Conservation (phyloP, 2,888 invertebrate species). For the Zeuzera pyrina region DNA sequence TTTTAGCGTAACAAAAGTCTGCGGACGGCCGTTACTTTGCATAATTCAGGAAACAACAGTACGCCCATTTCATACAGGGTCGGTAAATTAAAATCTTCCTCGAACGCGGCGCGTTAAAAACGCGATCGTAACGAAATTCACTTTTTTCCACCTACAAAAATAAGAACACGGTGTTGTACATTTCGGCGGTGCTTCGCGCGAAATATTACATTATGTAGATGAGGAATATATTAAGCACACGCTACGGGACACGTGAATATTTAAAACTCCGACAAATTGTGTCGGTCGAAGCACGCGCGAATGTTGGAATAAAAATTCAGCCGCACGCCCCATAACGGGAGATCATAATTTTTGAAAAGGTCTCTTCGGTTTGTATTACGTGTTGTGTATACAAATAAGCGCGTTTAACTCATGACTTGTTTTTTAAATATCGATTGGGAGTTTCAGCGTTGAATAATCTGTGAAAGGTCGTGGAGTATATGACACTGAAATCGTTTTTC, state of each 20-base stretch:
- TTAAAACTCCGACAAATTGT: slow-evolving; percentile 51
- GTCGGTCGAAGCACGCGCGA: slow-evolving; percentile 31
- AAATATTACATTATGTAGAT: slow-evolving; percentile 59
- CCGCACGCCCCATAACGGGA: slow-evolving; percentile 26
- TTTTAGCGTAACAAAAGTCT: no score
- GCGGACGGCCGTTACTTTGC: slow-evolving; percentile 2
- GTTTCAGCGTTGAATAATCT: slow-evolving; percentile 5
- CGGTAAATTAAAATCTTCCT: slow-evolving; percentile 8
- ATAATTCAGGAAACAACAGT: slow-evolving; percentile 1
- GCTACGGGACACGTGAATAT: slow-evolving; percentile 49
- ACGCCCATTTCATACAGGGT: slow-evolving; percentile 3
- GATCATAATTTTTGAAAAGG: slow-evolving; percentile 51
- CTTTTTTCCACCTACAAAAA: slow-evolving; percentile 17
- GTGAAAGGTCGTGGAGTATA: no score
- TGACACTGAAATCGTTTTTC: no score
- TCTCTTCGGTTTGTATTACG: slow-evolving; percentile 37
- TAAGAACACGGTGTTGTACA: slow-evolving; percentile 27
- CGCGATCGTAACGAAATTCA: slow-evolving; percentile 2
- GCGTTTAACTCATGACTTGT: slow-evolving; percentile 4
- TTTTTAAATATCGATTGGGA: slow-evolving; percentile 8
- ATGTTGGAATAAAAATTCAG: slow-evolving; percentile 31
- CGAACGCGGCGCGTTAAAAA: slow-evolving; percentile 1
- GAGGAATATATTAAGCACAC: slow-evolving; percentile 50
- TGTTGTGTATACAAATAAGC: slow-evolving; percentile 31
- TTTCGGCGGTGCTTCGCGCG: slow-evolving; percentile 28